Evolutionary conservation across 1,140 invertebrate species (phyloP).

Genomic region (Spodoptera frugiperda): DNA sequence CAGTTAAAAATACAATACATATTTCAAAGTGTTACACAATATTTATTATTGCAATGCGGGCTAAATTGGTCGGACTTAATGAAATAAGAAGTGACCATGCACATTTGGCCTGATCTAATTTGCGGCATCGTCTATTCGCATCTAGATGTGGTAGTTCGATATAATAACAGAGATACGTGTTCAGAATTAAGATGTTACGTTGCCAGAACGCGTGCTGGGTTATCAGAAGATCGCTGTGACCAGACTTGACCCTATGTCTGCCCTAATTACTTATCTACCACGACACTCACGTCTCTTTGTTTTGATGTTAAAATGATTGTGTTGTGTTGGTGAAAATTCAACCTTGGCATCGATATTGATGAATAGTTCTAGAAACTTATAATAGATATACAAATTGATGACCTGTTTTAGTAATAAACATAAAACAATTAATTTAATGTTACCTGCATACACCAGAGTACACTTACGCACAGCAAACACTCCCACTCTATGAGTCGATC

Average conservation of each 20-base stretch:
- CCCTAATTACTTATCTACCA: conserved; percentile 75
- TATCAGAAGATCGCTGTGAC: conserved; percentile 65
- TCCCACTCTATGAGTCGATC: conserved; percentile 6
- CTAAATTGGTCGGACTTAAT: neutral
- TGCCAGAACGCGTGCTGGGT: conserved; percentile 67
- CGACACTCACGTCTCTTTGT: conserved; percentile 60
- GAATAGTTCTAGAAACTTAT: conserved; percentile 2
- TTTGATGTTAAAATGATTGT: conserved; percentile 51
- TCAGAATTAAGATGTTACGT: conserved; percentile 67
- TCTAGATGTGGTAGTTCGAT: conserved; percentile 9
- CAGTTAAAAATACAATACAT: too few species aligned
- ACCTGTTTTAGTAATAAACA: neutral
- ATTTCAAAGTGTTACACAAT: too few species aligned
- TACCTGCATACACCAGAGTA: neutral
- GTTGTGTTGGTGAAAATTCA: conserved; percentile 53
- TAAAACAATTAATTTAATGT: neutral
- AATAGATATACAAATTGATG: too few species aligned
- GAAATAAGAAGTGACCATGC: neutral
- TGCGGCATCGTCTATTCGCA: conserved; percentile 5
- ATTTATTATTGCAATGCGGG: too few species aligned
- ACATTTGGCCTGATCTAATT: conserved; percentile 24
- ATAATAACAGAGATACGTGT: conserved; percentile 46
- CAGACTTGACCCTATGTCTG: conserved; percentile 74
- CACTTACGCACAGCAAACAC: neutral
- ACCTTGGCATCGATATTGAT: conserved; percentile 52